Percentiles rank a stretch among this genome's conserved stretches.
Evolutionary conservation across 2,113 vertebrate species (phyloP).

Genomic region (Dasyornis broadbenti): DNA sequence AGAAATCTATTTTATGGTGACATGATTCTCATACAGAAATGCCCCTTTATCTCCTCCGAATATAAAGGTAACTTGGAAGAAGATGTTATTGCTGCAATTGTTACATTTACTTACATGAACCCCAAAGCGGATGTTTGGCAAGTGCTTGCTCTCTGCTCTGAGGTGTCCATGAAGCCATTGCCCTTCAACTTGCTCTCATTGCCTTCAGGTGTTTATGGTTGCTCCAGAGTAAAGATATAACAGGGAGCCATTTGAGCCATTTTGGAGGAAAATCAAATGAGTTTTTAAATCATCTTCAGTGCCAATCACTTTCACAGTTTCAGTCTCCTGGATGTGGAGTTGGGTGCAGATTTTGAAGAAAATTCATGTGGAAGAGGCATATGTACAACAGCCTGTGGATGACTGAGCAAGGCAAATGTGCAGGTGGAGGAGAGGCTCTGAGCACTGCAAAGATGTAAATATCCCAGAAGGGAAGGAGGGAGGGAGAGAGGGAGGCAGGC

Average conservation of each 20-base stretch:
- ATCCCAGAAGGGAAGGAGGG: accelerated
- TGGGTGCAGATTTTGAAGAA: not conserved
- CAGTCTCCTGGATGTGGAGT: not conserved
- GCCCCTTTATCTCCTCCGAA: not conserved
- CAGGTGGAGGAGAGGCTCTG: not conserved
- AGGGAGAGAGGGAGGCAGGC: no score
- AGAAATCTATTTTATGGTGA: not conserved
- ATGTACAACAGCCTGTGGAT: not conserved
- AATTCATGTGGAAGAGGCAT: not conserved
- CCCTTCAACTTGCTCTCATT: not conserved
- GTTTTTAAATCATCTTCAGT: not conserved
- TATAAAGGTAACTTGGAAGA: not conserved
- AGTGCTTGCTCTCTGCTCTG: not conserved
- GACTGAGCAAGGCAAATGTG: accelerated
- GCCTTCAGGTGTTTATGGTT: not conserved
- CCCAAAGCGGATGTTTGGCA: accelerated
- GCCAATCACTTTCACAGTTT: not conserved
- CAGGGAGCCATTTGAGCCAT: not conserved
- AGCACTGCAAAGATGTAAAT: not conserved
- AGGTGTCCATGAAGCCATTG: not conserved
- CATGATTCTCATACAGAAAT: not conserved
- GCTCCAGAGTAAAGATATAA: not conserved
- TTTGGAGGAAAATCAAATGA: not conserved
- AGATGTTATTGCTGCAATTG: not conserved
- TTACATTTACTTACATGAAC: not conserved